Conservation (phyloP, 2,888 invertebrate genomes). For the Ennomos erosarius region DNA sequence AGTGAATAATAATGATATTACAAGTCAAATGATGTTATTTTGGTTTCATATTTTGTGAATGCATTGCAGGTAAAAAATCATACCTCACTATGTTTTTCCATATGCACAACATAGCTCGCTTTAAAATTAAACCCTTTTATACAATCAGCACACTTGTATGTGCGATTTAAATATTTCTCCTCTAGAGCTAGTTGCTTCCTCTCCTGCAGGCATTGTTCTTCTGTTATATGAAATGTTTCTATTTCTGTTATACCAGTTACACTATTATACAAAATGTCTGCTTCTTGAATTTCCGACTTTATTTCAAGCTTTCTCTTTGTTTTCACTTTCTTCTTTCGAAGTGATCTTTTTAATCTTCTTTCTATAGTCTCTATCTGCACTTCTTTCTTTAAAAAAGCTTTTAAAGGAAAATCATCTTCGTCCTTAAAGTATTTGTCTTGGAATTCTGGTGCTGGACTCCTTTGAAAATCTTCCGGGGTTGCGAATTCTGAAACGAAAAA, state of each 20-base stretch:
- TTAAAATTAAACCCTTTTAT: slow-evolving; percentile 67
- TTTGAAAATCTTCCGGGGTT: too few species aligned
- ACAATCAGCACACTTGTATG: slow-evolving; percentile 63
- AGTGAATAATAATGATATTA: too few species aligned
- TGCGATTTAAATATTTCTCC: slow-evolving; percentile 49
- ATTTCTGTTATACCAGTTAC: slow-evolving; percentile 45
- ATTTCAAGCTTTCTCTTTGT: slow-evolving; percentile 38
- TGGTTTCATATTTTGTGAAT: not conserved
- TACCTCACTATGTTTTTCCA: slow-evolving; percentile 66
- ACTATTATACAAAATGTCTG: slow-evolving; percentile 17
- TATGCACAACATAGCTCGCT: slow-evolving; percentile 62
- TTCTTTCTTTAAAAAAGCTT: slow-evolving; percentile 57
- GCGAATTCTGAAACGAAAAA: slow-evolving; percentile 45
- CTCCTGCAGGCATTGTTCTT: slow-evolving; percentile 61
- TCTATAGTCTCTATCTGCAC: slow-evolving; percentile 46
- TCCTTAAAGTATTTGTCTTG: slow-evolving; percentile 56
- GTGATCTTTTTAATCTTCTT: slow-evolving; percentile 32
- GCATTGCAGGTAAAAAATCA: slow-evolving; percentile 2
- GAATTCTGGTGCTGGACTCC: slow-evolving; percentile 21
- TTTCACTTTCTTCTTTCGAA: slow-evolving; percentile 16
- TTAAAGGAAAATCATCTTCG: slow-evolving; percentile 55
- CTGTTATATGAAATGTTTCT: slow-evolving; percentile 55
- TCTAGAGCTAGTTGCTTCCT: slow-evolving; percentile 46
- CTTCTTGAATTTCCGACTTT: slow-evolving; percentile 33
- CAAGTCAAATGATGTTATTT: too few species aligned